phyloP scores from a whole-genome alignment of 2,113 vertebrate genomes.

The Marcusenius ussheri region DNA sequence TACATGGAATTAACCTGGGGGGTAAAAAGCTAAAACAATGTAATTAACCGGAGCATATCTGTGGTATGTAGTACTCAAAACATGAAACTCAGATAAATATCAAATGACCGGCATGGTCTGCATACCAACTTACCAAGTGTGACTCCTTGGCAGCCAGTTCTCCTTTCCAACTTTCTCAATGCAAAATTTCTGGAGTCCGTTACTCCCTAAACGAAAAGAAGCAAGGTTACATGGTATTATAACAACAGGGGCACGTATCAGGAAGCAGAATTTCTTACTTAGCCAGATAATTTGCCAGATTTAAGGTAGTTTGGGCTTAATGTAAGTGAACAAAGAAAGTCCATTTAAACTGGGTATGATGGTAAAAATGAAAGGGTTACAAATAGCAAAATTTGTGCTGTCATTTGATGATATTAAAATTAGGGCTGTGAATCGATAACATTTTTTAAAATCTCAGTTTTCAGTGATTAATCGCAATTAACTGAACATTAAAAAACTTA shows the following conservation, averaged over 20 bases:
- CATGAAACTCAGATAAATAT: neutral
- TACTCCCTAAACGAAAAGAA: conserved; percentile 74
- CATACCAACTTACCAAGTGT: conserved; percentile 74
- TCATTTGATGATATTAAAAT: neutral
- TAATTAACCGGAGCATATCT: neutral
- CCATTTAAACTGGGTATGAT: neutral
- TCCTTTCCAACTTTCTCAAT: conserved; percentile 98
- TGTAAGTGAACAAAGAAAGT: neutral
- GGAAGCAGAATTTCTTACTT: neutral
- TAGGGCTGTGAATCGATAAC: neutral
- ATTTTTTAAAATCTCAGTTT: neutral
- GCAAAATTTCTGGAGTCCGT: conserved; percentile 96
- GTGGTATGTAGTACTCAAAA: neutral
- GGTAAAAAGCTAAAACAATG: neutral
- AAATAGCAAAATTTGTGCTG: neutral
- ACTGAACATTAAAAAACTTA: neutral
- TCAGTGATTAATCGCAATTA: neutral
- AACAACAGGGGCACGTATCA: neutral
- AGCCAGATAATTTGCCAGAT: neutral
- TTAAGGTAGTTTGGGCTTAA: neutral
- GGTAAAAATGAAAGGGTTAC: neutral
- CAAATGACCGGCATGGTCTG: too few relatives aligned
- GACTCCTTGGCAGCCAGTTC: conserved; percentile 97
- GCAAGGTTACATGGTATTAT: neutral
- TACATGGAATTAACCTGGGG: neutral